These are phyloP conservation scores for Parelbella ahira DNA, from an alignment of 2,888 invertebrate genomes.

Conservation along the genomic window DNA sequence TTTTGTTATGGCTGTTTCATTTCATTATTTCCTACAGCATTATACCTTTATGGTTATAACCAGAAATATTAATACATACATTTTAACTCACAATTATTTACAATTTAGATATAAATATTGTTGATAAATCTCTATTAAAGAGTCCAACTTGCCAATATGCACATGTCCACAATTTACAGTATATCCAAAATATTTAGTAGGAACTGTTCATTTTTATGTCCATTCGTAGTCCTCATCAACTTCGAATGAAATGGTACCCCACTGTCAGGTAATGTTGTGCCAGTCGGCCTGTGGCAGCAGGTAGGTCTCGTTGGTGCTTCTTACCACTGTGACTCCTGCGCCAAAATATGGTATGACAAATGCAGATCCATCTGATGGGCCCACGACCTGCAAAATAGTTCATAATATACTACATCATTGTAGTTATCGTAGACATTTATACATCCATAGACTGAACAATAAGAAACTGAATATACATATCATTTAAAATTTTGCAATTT, in stretches of 20 bases:
- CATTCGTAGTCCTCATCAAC: constrained; percentile 74
- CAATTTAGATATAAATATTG: too few relatives aligned
- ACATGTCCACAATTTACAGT: constrained; percentile 8
- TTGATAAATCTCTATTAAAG: too few relatives aligned
- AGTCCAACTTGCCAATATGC: too few relatives aligned
- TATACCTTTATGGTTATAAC: too few relatives aligned
- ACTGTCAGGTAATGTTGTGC: constrained; percentile 81
- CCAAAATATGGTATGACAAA: constrained; percentile 97
- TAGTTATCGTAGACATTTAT: too few relatives aligned
- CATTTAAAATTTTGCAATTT: too few relatives aligned
- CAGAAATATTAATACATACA: too few relatives aligned
- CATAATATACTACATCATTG: too few relatives aligned
- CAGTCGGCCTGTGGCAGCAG: constrained; percentile 90
- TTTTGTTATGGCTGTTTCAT: constrained; percentile 18
- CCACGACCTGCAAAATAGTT: constrained; percentile 88
- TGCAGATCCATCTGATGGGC: constrained; percentile 96
- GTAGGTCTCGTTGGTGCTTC: constrained; percentile 92
- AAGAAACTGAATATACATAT: too few relatives aligned
- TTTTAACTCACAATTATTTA: too few relatives aligned
- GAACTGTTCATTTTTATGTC: constrained; percentile 49
- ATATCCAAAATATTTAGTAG: constrained; percentile 19
- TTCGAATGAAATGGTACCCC: constrained; percentile 72
- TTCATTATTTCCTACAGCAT: too few relatives aligned
- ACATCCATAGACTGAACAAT: too few relatives aligned
- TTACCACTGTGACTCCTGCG: constrained; percentile 89